These are phyloP conservation scores for Brachyopa scutellaris DNA, from an alignment of 2,888 invertebrate species.

Conservation along the genomic window DNA sequence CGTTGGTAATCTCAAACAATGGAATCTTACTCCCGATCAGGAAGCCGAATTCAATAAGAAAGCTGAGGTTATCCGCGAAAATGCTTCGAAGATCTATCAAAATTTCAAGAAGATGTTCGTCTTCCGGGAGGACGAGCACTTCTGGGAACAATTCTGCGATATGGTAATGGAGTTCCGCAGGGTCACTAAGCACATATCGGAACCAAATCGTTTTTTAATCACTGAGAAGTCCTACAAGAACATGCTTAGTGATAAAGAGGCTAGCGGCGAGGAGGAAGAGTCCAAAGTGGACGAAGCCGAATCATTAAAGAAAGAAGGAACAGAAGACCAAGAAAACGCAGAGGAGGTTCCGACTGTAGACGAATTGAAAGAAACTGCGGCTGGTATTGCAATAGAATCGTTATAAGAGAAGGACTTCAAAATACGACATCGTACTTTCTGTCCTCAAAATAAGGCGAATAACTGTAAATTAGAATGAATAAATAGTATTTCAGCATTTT, in stretches of 20 bases:
- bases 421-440: slow-evolving; percentile 11
- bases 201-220: slow-evolving; percentile 77
- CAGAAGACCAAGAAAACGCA: slow-evolving; percentile 54
- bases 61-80: slow-evolving; percentile 87
- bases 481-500: slow-evolving; percentile 44
- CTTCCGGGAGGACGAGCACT: slow-evolving; percentile 85
- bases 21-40: slow-evolving; percentile 86
- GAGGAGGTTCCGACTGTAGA: slow-evolving; percentile 44
- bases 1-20: slow-evolving; percentile 89
- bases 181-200: slow-evolving; percentile 84
- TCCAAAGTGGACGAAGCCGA: background rate
- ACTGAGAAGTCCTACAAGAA: slow-evolving; percentile 77
- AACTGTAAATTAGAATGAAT: slow-evolving; percentile 54
- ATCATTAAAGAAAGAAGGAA: slow-evolving; percentile 32
- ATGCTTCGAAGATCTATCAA: slow-evolving; percentile 84
- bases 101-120: slow-evolving; percentile 84
- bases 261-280: slow-evolving; percentile 22
- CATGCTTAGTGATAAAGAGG: slow-evolving; percentile 74
- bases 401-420: slow-evolving; percentile 19
- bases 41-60: slow-evolving; percentile 86
- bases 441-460: slow-evolving; percentile 8
- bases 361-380: slow-evolving; percentile 47
- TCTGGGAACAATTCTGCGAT: slow-evolving; percentile 88
- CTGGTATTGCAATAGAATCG: slow-evolving; percentile 50
- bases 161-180: slow-evolving; percentile 87